Base-by-base conservation (phyloP, 2,888 invertebrate genomes). In the Spodoptera littoralis region DNA sequence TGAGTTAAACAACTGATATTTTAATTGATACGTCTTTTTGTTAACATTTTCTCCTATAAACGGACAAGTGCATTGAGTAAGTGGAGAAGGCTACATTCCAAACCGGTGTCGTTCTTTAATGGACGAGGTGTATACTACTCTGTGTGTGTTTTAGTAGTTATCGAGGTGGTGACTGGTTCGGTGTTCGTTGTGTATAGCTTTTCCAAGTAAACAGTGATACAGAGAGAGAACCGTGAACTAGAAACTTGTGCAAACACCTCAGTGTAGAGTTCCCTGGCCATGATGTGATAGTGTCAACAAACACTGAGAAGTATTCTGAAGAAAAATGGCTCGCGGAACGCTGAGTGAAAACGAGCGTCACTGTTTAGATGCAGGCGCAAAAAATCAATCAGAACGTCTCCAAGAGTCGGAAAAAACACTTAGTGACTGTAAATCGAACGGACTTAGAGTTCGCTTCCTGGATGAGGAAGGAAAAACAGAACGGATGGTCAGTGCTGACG, bases 41-140 rank as follows among this genome's bases (percentile, higher is more conserved):
- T 85, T 72, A 84, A 85, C 82, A 81, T 84, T 90, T 86, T 85
- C 85, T 83, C 72, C 69, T 79, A 70, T 79, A 77, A 84, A 79
- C 84, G 84, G 83, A 89, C 90, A 88, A 90, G 90, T 92, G 92
- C 89, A 89, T 90, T 85, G 81, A 88, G 91, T 90, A 85, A 90
- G 87, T 88, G 80, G 90, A 90, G 89, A 90, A 91, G 91, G 92
- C 92, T 90, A 89, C 94, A 94, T 94, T 94, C 94, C 93, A 87
- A 92, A 90, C 93, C 92, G 90, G 93, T 94, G 93, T 91, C 91
- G 93, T 90, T 92, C 90, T 89, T 90, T 90, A 92, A 90, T 91
- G 92, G 91, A 90, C 92, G 89, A 88, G 88, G 91, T 92, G 92
- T 90, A 89, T 90, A 90, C 90, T 88, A 86, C 87, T 89, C 87